Conservation (phyloP, 2,113 vertebrate genomes). For the Axis porcinus region DNA sequence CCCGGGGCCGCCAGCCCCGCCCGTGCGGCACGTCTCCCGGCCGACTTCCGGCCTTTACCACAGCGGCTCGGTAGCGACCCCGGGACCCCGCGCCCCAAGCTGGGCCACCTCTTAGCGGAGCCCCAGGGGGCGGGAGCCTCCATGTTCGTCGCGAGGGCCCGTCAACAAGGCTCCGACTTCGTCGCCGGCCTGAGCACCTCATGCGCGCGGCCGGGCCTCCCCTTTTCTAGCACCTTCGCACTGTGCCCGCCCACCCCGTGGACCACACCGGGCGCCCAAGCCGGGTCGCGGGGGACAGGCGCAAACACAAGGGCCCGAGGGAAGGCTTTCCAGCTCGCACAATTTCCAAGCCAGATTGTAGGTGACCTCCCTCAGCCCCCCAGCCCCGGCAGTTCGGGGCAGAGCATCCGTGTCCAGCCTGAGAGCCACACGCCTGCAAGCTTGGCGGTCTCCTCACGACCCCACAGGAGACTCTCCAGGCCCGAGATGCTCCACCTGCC, state of each 20-base stretch:
- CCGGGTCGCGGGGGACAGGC: conserved; percentile 83
- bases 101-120: conserved; percentile 90
- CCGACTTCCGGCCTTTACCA: conserved; percentile 90
- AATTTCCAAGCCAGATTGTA: conserved; percentile 92
- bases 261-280: conserved; percentile 77
- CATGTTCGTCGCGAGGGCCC: conserved; percentile 88
- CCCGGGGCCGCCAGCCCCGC: conserved; percentile 82
- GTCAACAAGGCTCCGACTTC: conserved; percentile 90
- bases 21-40: conserved; percentile 90
- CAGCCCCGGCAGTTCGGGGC: neutral
- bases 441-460: neutral
- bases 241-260: conserved; percentile 85
- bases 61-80: conserved; percentile 87
- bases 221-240: conserved; percentile 90
- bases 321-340: conserved; percentile 88
- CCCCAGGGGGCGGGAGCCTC: conserved; percentile 84
- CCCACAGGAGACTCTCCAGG: conserved; percentile 55
- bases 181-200: conserved; percentile 91
- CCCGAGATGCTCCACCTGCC: conserved; percentile 18
- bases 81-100: conserved; percentile 86
- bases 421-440: neutral
- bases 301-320: conserved; percentile 91
- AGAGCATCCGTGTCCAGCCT: neutral
- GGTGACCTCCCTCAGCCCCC: neutral
- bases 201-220: conserved; percentile 91